Percentiles rank a stretch among this genome's conserved stretches.
These are phyloP conservation scores for Trematocara zebra DNA, from an alignment of 2,113 vertebrate species.

Conservation along the genomic window DNA sequence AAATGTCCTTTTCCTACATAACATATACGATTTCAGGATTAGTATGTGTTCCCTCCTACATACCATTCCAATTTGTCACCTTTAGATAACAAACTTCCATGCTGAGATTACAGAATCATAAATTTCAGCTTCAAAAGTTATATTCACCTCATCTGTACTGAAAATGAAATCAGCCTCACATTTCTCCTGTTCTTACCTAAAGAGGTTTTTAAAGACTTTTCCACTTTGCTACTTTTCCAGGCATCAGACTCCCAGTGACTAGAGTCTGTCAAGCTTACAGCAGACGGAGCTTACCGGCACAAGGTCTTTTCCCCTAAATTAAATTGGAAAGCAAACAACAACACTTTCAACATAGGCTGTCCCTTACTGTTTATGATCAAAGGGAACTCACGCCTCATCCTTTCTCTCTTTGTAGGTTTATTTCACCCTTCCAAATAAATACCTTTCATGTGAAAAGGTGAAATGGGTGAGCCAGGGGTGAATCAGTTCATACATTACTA, in stretches of 20 bases:
- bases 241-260: neutral
- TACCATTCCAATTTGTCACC: neutral
- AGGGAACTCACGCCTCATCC: neutral
- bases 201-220: neutral
- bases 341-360: neutral
- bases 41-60: neutral
- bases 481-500: neutral
- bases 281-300: neutral
- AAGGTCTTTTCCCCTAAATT: slow-evolving; percentile 8
- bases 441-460: neutral
- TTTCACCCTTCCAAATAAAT: neutral
- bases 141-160: slow-evolving; percentile 7
- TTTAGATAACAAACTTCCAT: neutral
- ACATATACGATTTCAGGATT: slow-evolving; percentile 10
- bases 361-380: neutral
- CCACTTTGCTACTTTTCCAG: neutral
- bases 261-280: slow-evolving; percentile 1
- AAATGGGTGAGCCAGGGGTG: neutral
- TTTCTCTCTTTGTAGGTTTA: neutral
- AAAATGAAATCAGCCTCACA: neutral
- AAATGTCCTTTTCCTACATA: neutral
- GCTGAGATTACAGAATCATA: neutral
- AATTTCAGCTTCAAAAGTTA: slow-evolving; percentile 37
- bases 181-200: slow-evolving; percentile 4
- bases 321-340: slow-evolving; percentile 34